These are phyloP conservation scores for Rhyzopertha dominica DNA, from an alignment of 1,140 invertebrate species.

Conservation along the genomic window DNA sequence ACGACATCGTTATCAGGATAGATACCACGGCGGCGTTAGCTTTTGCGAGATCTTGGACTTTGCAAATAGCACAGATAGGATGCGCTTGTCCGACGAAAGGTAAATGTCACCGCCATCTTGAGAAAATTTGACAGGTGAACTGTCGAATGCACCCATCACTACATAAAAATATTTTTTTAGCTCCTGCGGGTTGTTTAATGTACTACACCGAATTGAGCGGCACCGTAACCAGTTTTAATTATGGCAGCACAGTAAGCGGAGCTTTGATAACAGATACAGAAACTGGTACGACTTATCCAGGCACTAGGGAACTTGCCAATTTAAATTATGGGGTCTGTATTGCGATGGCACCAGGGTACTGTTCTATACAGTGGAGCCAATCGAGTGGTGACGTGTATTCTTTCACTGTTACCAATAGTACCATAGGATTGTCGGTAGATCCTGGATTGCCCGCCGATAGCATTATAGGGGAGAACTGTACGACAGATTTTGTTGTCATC, in stretches of 20 bases:
- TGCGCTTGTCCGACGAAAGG: slow-evolving; percentile 62
- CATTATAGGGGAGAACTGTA: slow-evolving; percentile 56
- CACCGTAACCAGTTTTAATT: slow-evolving; percentile 74
- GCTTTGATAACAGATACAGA: slow-evolving; percentile 39
- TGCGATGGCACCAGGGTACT: slow-evolving; percentile 60
- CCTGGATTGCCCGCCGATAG: slow-evolving; percentile 50
- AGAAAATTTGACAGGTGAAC: no score
- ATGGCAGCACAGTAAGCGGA: slow-evolving; percentile 55
- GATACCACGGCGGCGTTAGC: slow-evolving; percentile 56
- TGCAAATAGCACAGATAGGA: slow-evolving; percentile 67
- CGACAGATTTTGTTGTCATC: slow-evolving; percentile 68
- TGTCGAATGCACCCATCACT: no score
- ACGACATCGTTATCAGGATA: slow-evolving; percentile 62
- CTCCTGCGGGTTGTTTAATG: slow-evolving; percentile 74
- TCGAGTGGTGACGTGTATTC: slow-evolving; percentile 51
- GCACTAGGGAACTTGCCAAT: slow-evolving; percentile 67
- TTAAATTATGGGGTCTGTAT: slow-evolving; percentile 72
- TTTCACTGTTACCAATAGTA: slow-evolving; percentile 63
- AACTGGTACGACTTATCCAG: slow-evolving; percentile 41
- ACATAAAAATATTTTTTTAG: no score
- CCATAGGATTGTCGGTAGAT: slow-evolving; percentile 41
- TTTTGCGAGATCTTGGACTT: slow-evolving; percentile 68
- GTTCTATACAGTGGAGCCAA: slow-evolving; percentile 57
- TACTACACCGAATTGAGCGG: slow-evolving; percentile 63
- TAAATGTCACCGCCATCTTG: slow-evolving; percentile 40